These are phyloP conservation scores for Drosophila nikananu DNA, from an alignment of 1,140 invertebrate genomes.

Conservation along the genomic window DNA sequence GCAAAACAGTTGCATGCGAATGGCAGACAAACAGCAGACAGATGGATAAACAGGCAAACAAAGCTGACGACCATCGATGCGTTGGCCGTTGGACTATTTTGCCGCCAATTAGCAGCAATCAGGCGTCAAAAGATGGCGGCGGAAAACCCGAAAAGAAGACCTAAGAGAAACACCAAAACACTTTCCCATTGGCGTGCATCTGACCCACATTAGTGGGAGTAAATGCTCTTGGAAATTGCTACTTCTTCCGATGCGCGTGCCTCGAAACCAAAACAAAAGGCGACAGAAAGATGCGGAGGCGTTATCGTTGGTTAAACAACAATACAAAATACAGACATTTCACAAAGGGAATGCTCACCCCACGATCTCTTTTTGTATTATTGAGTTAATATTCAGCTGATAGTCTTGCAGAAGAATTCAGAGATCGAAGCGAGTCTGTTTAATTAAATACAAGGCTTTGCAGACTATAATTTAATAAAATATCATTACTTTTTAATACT, in stretches of 20 bases:
- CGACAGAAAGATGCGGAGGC: conserved; percentile 40
- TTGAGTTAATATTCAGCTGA: background rate
- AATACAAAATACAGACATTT: conserved; percentile 2
- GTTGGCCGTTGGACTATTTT: conserved; percentile 57
- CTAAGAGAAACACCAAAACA: conserved; percentile 47
- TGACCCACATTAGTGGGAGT: conserved; percentile 64
- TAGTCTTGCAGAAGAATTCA: no score
- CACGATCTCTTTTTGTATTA: background rate
- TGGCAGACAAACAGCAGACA: conserved; percentile 47
- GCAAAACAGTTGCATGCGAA: conserved; percentile 74
- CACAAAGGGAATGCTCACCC: background rate
- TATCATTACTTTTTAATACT: no score
- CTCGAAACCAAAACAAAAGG: conserved; percentile 55
- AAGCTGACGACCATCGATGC: conserved; percentile 44
- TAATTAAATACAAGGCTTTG: no score
- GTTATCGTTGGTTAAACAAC: conserved; percentile 45
- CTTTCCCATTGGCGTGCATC: conserved; percentile 64
- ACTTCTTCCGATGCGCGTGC: conserved; percentile 45
- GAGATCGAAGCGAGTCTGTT: no score
- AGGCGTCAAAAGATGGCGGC: conserved; percentile 66
- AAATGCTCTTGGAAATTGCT: conserved; percentile 31
- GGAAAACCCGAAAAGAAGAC: conserved; percentile 45
- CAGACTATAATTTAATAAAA: no score
- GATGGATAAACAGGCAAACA: conserved; percentile 61
- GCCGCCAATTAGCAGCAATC: conserved; percentile 80